phyloP scores from a whole-genome alignment of 2,797 vertebrate genomes.

The Microctenopoma steveboyesi region DNA sequence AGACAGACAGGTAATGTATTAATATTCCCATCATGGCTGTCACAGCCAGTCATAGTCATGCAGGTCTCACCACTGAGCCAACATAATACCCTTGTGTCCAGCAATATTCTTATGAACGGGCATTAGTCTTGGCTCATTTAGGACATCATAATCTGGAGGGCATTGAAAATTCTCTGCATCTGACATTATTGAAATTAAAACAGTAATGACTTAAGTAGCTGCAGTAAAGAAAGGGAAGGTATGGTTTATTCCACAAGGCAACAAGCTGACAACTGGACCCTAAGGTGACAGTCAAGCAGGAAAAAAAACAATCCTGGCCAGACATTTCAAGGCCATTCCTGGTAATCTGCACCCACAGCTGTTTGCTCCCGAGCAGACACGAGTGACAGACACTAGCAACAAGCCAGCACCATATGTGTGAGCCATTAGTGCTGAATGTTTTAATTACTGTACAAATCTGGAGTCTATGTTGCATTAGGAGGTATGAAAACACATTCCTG shows the following conservation, averaged over 20 bases:
- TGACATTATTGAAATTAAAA: slow-evolving; percentile 41
- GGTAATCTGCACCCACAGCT: slow-evolving; percentile 65
- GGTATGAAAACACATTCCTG: slow-evolving; percentile 14
- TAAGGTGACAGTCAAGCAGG: slow-evolving; percentile 6
- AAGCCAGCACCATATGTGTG: slow-evolving; percentile 62
- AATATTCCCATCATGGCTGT: slow-evolving; percentile 56
- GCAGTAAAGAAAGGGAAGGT: slow-evolving; percentile 1
- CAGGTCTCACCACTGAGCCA: slow-evolving; percentile 35
- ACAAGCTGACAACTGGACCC: slow-evolving; percentile 16
- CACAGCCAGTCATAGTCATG: slow-evolving; percentile 49
- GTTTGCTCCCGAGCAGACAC: slow-evolving; percentile 60
- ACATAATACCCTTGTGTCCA: slow-evolving; percentile 50
- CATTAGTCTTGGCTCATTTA: slow-evolving; percentile 69
- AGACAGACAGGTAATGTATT: slow-evolving; percentile 41
- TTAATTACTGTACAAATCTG: slow-evolving; percentile 71
- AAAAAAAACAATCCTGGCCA: slow-evolving; percentile 26
- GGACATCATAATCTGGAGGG: slow-evolving; percentile 50
- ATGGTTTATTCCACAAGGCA: not conserved
- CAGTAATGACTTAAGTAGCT: slow-evolving; percentile 20
- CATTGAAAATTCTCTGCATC: slow-evolving; percentile 33
- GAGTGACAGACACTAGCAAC: slow-evolving; percentile 45
- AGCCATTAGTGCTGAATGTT: slow-evolving; percentile 61
- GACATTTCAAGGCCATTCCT: slow-evolving; percentile 49
- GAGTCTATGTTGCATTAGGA: slow-evolving; percentile 18
- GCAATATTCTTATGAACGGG: slow-evolving; percentile 38